Evolutionary conservation across 1,140 invertebrate species (phyloP).

Genomic region (Drosophila orena): DNA sequence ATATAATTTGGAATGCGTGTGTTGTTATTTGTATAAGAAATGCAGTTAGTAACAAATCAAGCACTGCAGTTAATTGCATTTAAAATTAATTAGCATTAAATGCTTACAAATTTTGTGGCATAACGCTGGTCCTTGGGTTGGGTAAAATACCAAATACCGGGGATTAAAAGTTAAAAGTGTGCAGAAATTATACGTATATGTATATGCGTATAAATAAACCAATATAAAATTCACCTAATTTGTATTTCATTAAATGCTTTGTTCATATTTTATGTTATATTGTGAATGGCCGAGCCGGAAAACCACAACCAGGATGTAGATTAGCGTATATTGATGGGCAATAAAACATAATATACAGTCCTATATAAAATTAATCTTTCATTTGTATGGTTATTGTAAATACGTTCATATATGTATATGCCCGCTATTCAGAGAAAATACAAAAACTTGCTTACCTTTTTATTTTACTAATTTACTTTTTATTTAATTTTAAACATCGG

Average conservation of each 20-base stretch:
- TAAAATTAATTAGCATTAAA: conserved; percentile 82
- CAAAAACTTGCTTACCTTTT: no score
- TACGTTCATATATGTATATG: no score
- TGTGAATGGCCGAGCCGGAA: not conserved
- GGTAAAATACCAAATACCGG: not conserved
- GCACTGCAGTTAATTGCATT: conserved; percentile 79
- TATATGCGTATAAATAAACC: conserved; percentile 12
- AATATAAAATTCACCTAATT: conserved; percentile 71
- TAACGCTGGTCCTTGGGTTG: conserved; percentile 12
- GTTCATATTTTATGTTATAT: conserved; percentile 43
- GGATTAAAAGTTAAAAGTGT: conserved; percentile 23
- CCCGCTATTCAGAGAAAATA: not conserved
- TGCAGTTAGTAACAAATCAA: conserved; percentile 58
- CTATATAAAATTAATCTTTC: not conserved
- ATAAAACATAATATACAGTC: not conserved
- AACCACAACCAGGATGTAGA: conserved; percentile 18
- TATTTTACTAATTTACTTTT: not conserved
- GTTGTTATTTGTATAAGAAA: conserved; percentile 31
- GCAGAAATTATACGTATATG: not conserved
- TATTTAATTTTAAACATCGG: not conserved
- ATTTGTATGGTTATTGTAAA: not conserved
- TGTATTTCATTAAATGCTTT: conserved; percentile 44
- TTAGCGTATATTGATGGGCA: conserved; percentile 16
- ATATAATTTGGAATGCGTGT: conserved; percentile 16
- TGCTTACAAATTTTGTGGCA: conserved; percentile 72